Percentiles rank a stretch among this genome's conserved stretches.
phyloP scores from a whole-genome alignment of 2,888 invertebrate genomes.

The Holacanthella duospinosa region DNA sequence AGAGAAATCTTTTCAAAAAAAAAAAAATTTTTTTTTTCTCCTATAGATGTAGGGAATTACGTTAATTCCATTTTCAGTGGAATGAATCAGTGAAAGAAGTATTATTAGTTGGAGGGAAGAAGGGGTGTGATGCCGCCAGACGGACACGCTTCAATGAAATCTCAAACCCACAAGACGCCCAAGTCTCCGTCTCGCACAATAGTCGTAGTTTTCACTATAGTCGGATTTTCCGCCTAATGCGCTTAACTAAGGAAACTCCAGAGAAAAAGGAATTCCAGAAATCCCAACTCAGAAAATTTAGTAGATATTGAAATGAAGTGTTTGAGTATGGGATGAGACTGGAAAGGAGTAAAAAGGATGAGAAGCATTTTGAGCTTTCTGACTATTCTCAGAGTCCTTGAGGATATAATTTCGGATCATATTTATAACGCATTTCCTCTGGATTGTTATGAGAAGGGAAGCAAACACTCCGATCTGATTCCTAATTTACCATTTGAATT shows the following conservation, averaged over 20 bases:
- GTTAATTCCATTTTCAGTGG: neutral
- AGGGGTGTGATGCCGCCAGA: neutral
- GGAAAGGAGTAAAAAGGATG: neutral
- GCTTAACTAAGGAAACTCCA: neutral
- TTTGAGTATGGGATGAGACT: neutral
- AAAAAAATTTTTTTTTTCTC: neutral
- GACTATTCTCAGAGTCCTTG: too few relatives aligned
- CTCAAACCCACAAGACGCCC: neutral
- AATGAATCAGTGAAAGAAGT: neutral
- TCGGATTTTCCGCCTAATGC: conserved; percentile 2
- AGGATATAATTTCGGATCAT: too few relatives aligned
- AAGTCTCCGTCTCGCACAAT: neutral
- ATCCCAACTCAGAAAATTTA: neutral
- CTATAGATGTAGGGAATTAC: neutral
- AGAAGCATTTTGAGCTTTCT: too few relatives aligned
- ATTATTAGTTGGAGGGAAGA: neutral
- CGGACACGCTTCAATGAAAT: neutral
- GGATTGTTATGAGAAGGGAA: too few relatives aligned
- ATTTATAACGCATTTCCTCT: too few relatives aligned
- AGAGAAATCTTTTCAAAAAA: neutral
- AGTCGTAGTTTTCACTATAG: neutral
- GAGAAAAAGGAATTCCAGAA: neutral
- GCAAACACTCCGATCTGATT: too few relatives aligned
- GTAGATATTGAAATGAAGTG: neutral
- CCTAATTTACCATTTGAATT: too few relatives aligned